Base-by-base conservation (phyloP, 2,797 vertebrate genomes). In the Prionace glauca region DNA sequence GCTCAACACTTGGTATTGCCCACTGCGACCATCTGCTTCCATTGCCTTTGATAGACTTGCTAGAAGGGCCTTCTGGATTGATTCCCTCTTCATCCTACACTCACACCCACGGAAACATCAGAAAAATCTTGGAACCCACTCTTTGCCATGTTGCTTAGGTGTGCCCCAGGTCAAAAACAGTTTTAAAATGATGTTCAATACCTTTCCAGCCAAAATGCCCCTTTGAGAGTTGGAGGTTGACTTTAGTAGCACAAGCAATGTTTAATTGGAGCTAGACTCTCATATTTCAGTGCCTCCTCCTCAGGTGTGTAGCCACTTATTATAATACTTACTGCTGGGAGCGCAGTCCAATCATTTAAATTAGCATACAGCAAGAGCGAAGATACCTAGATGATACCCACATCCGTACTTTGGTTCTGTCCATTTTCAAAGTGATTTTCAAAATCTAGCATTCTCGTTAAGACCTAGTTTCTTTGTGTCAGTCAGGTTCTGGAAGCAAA, bases 401-500 rank as follows among this genome's bases (percentile, higher is more conserved):
- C 74, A 36, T 11, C 74, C 32, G 11, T 36, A n/a, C 32, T 79
- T 79, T 32, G n/a, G 74, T 2, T 18, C 74, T n/a, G 2, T 32
- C 74, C 74, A 77, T 11, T 77, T 77, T 32, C 32, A 11, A 77
- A 32, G 74, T 79, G 74, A n/a, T 11, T 77, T 77, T 32, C 32
- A 11, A 77, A 32, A 29, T 79, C 3, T 50, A 50, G 74, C 56
- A n/a, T 92, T 69, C n/a, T 69, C 65, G 24, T 20, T 92, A 41
- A 69, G 65, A 5, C 2, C 18, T 92, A 10, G 18, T 67, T n/a
- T 22, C 88, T 45, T 45, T 20, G 81, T 84, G 81, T 45, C 41
- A 84, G 41, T 45, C 41, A 20, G 88, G 88, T 91, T 91, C 88
- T 67, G 88, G 60, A 92, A 92, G 65, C n/a, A 26, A 84, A 45